Evolutionary conservation across 2,888 invertebrate species (phyloP), one percentile per base, ranked within the genome.

Genomic region (Gari tellinella): DNA sequence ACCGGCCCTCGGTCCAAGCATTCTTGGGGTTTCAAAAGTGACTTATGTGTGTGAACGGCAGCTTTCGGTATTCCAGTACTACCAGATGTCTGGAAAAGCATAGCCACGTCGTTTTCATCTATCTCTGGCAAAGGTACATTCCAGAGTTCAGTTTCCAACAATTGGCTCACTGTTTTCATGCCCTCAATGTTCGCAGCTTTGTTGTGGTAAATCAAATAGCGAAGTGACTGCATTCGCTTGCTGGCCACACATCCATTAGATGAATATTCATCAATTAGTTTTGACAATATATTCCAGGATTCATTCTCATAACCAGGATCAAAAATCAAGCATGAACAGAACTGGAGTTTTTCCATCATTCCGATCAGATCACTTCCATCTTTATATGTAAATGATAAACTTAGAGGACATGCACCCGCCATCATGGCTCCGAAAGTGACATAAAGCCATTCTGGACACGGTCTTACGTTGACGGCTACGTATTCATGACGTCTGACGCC

Each of bases 11-110:
- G n/a, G n/a, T n/a, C n/a, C n/a, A n/a, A n/a, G n/a, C n/a, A n/a
- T 1, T 31, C 31, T 10, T 23, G 21, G 2, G 10, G 23, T 15
- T 25, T 41, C 17, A 19, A 5, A 10, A 56, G 14, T 10, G 23
- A 23, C 12, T 10, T 8, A 15, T 65, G 56, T 2, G 51, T 56
- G 17, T 68, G 68, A 2, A 56, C 46, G 3, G 68, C 43, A 2
- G 65, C 31, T 26, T 68, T 74, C 19, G 74, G 74, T 2, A 60
- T 45, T 7, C 74, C 74, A 7, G 64, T 74, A 37, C 74, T 74
- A n/a, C 74, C 65, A 2, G 68, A 74, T n/a, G 68, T 65, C 21
- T 65, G 68, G 19, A 74, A 48, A 19, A 68, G 19, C 15, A 51
- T 37, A 1, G 56, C 61, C 15, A 57, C 17, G 17, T 56, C 51